phyloP scores from a whole-genome alignment of 2,888 invertebrate genomes.

The Caradrina kadenii region DNA sequence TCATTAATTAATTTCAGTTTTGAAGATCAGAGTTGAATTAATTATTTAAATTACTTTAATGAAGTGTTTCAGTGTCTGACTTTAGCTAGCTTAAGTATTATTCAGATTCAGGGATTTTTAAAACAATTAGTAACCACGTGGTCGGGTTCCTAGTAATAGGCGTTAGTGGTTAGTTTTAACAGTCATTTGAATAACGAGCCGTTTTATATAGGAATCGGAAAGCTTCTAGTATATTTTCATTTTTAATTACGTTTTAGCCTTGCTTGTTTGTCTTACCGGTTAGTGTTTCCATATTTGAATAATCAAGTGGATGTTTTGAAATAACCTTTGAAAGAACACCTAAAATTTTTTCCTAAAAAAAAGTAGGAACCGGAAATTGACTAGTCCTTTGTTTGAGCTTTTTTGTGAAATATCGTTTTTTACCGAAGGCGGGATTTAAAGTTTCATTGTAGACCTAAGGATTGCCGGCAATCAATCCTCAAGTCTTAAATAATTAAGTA shows the following conservation, averaged over 20 bases:
- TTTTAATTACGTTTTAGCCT: not conserved
- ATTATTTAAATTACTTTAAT: not conserved
- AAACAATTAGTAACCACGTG: too few species aligned
- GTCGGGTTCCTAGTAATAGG: not conserved
- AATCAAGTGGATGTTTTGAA: too few species aligned
- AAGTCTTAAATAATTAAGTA: constrained; percentile 4
- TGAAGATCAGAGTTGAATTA: not conserved
- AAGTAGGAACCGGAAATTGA: not conserved
- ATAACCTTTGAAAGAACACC: too few species aligned
- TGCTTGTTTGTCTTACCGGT: not conserved
- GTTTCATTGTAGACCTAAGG: not conserved
- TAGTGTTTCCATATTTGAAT: not conserved
- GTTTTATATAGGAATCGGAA: too few species aligned
- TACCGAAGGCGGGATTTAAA: not conserved
- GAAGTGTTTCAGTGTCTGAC: not conserved
- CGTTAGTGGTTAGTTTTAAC: not conserved
- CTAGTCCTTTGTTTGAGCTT: not conserved
- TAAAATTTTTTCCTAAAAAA: too few species aligned
- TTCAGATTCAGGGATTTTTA: not conserved
- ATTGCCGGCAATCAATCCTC: not conserved
- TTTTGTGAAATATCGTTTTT: too few species aligned
- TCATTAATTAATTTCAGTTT: not conserved
- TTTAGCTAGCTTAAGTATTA: not conserved
- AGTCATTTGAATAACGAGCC: too few species aligned
- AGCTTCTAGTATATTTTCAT: not conserved